Base-by-base conservation (phyloP, 2,797 vertebrate species). In the Notamacropus eugenii region DNA sequence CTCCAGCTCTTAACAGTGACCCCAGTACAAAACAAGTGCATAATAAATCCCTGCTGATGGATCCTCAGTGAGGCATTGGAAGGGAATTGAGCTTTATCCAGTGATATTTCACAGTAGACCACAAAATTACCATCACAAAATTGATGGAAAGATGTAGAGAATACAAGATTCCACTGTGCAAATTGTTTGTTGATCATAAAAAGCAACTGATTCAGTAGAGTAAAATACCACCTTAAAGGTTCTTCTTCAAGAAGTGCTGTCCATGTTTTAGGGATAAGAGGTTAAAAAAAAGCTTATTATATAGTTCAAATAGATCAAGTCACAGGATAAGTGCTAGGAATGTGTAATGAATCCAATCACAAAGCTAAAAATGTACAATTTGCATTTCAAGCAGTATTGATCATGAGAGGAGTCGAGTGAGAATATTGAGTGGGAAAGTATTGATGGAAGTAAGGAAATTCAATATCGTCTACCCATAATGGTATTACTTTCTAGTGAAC, bases 301-400 rank as follows among this genome's bases (percentile, higher is more conserved):
- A 91, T 92, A 91, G 94, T 93, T 54, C 87, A 96, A 67, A 31
- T 95, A 54, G 9, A 54, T 95, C 97, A 93, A 55, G 13, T 91
- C 31, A 52, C 91, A 93, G 52, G 28, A 90, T 90, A 55, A 16
- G 91, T 87, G 92, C 91, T 34, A 91, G 22, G 67, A 92, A 1
- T 58, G 4, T 34, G 67, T 94, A 95, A 92, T 67, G 96, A 92
- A 94, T 92, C 62, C 58, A 10, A 55, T 74, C 58, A 95, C 40
- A 97, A 95, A 62, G 46, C 16, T 46, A 55, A n/a, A 96, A 95
- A 96, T 96, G 55, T 96, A 95, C 16, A 58, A 95, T 74, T 95
- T 94, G 54, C 90, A 94, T 97, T 96, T 96, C 59, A 93, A 12
- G 95, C 56, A 96, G 22, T 90, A 96, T 96, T 94, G 91, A 92